Base-by-base conservation (phyloP, 30 jellyfish, hydroid and myxozoan genomes). In the Aurelia sp. region DNA sequence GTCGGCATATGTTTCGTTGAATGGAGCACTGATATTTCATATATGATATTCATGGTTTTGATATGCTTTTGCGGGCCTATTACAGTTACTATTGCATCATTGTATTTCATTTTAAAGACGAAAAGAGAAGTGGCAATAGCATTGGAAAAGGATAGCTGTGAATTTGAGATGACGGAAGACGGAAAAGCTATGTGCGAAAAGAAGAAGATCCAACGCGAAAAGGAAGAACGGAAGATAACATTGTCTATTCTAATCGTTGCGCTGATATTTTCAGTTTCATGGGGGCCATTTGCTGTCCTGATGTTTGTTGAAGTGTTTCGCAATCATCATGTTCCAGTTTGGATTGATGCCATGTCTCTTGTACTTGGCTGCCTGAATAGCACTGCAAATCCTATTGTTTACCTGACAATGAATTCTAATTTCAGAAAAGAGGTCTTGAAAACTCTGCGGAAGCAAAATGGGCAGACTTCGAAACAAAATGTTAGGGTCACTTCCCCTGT, bases 241-340 rank as follows among this genome's bases (percentile, higher is more conserved):
- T 31, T 70, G 16, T 88, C 97, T 4, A 76, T 88, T 18, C 52
- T 72, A 4, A 63, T 64, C 0, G 88, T 88, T 19, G 81, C 81
- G 21, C 38, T 70, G 13, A 78, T 71, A 4, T 88, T 88, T 52
- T 76, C 78, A 63, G 51, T 88, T 41, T 85, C 97, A n/a, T 89
- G 97, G 97, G 97, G 97, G 33, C 97, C 97, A 21, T 89, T 89
- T 73, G 97, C 82, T 2, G 69, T 81, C 22, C 86, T 89, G n/a
- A 89, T 89, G 97, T 81, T 89, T 57, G 17, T 72, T n/a, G 88
- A 81, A 16, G 84, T 31, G 15, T 22, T 80, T 38, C 81, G 89
- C 17, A 48, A 63, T 62, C 35, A 63, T 5, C 38, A 11, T 1
- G 80, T 88, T 15, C 89, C 92, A 19, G 61, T 53, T 4, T 79